Evolutionary conservation across 2,888 invertebrate genomes (phyloP).

Genomic region (Adela reaumurella): DNA sequence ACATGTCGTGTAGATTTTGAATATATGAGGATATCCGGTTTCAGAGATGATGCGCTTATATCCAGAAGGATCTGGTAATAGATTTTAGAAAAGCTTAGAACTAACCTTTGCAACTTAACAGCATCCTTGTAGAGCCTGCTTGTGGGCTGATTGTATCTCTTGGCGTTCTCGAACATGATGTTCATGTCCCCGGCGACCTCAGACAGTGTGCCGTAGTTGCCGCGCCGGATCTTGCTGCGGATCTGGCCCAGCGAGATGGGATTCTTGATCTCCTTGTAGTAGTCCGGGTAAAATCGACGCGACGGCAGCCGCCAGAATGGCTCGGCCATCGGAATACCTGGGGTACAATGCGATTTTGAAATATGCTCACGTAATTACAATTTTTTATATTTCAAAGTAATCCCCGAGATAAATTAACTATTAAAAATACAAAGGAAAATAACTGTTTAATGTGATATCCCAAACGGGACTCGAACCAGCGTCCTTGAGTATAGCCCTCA

Average conservation of each 20-base stretch:
- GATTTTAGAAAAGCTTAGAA: too few relatives aligned
- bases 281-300: constrained; percentile 89
- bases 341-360: constrained; percentile 1
- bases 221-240: constrained; percentile 74
- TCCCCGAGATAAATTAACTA: too few relatives aligned
- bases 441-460: too few relatives aligned
- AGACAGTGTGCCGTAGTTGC: constrained; percentile 77
- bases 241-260: constrained; percentile 94
- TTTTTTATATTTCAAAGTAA: too few relatives aligned
- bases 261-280: constrained; percentile 94
- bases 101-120: constrained; percentile 70
- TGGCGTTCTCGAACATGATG: constrained; percentile 96
- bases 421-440: too few relatives aligned
- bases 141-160: constrained; percentile 78
- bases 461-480: too few relatives aligned
- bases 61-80: too few relatives aligned
- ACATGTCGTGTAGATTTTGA: too few relatives aligned
- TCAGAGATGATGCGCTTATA: too few relatives aligned
- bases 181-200: constrained; percentile 93
- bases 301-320: constrained; percentile 93
- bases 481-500: too few relatives aligned
- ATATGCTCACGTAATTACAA: too few relatives aligned
- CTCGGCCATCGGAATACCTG: constrained; percentile 81
- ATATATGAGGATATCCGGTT: too few relatives aligned
- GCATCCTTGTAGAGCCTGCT: constrained; percentile 81